Base-by-base conservation (phyloP, 2,888 invertebrate genomes). In the Ganaspis brasiliensis region DNA sequence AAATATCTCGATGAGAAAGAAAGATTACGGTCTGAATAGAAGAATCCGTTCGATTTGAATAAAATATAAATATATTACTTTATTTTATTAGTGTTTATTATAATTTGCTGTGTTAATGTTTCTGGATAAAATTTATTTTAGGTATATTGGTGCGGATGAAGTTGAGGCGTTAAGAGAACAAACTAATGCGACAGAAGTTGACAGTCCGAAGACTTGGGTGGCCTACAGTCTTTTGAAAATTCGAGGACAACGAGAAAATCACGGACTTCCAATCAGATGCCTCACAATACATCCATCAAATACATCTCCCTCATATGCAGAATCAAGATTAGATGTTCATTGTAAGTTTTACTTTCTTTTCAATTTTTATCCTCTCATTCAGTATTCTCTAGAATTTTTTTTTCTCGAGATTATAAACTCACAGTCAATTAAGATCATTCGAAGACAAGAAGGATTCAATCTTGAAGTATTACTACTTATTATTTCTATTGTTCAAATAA, bases 231-330 rank as follows among this genome's bases (percentile, higher is more conserved):
- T 96, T n/a, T 93, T 98, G 9, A 96, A 96, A 89, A 93, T 97
- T 81, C 95, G 95, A n/a, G 97, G 97, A 72, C 95, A 95, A 83
- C 94, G 97, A 85, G 95, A 96, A 24, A 95, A 96, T 45, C 97
- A 97, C 90, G 96, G 96, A 12, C 93, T 95, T 80, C 95, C 95
- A 87, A 93, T 98, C 84, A 94, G 96, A 79, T 98, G 98, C 91
- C 93, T 97, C 40, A 96, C 97, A 26, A 94, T 96, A 80, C 98
- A 98, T 89, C 97, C 97, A 72, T 96, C 97, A 0, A 97, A 95
- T 90, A 94, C 96, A 1, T 80, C 87, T 26, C 90, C 95, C n/a
- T 93, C 94, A 86, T 95, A 95, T 81, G 95, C 96, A 1, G 96
- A 95, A 87, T 96, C 96, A 73, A 94, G 95, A 88, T 93, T 97